Evolutionary conservation across 92 coral and sea anemone species (phyloP).

Genomic region (Zoanthus gigantus): DNA sequence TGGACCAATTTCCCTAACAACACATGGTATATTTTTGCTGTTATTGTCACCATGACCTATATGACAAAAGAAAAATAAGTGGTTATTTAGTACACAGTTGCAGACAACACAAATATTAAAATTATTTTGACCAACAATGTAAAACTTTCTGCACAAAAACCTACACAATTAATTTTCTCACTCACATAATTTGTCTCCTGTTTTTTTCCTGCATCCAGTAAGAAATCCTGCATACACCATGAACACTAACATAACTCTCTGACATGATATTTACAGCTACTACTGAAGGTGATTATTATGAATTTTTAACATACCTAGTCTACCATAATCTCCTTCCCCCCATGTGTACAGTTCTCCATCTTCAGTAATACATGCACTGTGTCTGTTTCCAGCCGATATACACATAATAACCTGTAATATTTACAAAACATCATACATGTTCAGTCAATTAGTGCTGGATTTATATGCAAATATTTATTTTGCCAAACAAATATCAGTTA

Average conservation of each 20-base stretch:
- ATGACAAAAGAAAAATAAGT: background rate
- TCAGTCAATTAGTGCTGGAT: too few relatives aligned
- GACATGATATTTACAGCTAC: too few relatives aligned
- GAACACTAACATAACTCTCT: too few relatives aligned
- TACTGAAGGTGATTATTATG: too few relatives aligned
- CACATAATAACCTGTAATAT: conserved; percentile 67
- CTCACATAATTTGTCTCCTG: too few relatives aligned
- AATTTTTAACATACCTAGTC: conserved; percentile 68
- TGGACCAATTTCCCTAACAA: conserved; percentile 76
- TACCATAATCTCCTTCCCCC: conserved; percentile 94
- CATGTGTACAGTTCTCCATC: conserved; percentile 88
- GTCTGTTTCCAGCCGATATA: conserved; percentile 84
- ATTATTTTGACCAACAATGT: too few relatives aligned
- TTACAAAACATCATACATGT: background rate
- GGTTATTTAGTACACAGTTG: background rate
- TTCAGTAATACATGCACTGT: conserved; percentile 89
- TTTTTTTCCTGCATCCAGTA: too few relatives aligned
- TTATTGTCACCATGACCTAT: conserved; percentile 90
- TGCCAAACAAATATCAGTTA: too few relatives aligned
- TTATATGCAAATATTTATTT: too few relatives aligned
- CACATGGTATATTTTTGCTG: conserved; percentile 82
- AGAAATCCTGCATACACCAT: too few relatives aligned
- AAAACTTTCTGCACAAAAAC: too few relatives aligned
- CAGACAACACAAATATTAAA: background rate
- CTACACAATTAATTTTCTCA: too few relatives aligned